Evolutionary conservation across 2,888 invertebrate genomes (phyloP).

Genomic region (Drosophila niveifrons): DNA sequence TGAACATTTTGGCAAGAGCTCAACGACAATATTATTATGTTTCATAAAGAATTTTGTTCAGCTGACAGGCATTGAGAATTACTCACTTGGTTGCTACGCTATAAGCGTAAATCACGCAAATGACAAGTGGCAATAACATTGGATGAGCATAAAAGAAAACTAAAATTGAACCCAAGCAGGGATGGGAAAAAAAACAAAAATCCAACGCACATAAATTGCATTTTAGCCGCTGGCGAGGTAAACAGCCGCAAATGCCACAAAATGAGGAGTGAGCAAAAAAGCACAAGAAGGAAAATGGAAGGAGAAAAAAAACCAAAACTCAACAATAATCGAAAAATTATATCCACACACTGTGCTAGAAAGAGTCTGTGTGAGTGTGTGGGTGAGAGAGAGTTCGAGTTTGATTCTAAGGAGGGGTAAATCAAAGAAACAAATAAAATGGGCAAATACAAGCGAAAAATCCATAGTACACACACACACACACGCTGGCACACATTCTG

Average conservation of each 20-base stretch:
- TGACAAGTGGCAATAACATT: slow-evolving; percentile 75
- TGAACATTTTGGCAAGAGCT: not conserved
- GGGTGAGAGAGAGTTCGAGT: not conserved
- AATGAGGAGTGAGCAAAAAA: slow-evolving; percentile 25
- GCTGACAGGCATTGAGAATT: slow-evolving; percentile 63
- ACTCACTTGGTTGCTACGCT: slow-evolving; percentile 59
- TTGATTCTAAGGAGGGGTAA: slow-evolving; percentile 39
- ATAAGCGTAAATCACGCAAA: slow-evolving; percentile 78
- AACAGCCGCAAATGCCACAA: slow-evolving; percentile 74
- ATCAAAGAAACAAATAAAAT: slow-evolving; percentile 78
- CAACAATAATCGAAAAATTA: slow-evolving; percentile 78
- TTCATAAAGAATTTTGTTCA: slow-evolving; percentile 35
- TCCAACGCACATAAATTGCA: slow-evolving; percentile 72
- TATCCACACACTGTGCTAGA: slow-evolving; percentile 51
- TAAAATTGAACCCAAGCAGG: slow-evolving; percentile 24
- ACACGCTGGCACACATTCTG: slow-evolving; percentile 27
- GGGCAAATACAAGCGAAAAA: slow-evolving; percentile 69
- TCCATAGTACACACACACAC: slow-evolving; percentile 48
- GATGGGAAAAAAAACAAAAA: slow-evolving; percentile 29
- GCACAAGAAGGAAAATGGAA: slow-evolving; percentile 18
- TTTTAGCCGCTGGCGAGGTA: slow-evolving; percentile 77
- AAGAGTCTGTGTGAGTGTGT: slow-evolving; percentile 7
- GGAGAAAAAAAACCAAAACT: slow-evolving; percentile 67
- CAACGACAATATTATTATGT: slow-evolving; percentile 5
- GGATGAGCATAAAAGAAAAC: slow-evolving; percentile 41